phyloP scores from a whole-genome alignment of 2,113 vertebrate species.

The Dasyornis broadbenti region DNA sequence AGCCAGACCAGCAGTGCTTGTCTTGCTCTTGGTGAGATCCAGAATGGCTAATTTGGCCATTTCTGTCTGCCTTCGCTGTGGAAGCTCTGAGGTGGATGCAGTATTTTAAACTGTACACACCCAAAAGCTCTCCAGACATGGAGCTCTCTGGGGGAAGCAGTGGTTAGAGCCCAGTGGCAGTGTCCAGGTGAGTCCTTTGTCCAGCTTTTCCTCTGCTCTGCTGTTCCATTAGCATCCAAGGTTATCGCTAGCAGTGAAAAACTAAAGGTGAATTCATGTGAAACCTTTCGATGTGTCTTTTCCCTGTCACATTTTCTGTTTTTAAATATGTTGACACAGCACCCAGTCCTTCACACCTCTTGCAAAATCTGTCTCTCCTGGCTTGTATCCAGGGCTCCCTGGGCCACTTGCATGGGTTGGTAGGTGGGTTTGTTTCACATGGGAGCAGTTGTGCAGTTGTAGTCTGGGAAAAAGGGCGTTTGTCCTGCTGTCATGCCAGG shows the following conservation, averaged over 20 bases:
- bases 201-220: neutral
- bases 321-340: neutral
- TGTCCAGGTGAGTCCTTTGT: neutral
- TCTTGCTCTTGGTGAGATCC: neutral
- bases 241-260: neutral
- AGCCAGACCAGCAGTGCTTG: neutral
- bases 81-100: neutral
- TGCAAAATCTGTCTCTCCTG: neutral
- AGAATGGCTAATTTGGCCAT: neutral
- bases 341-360: neutral
- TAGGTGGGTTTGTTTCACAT: neutral
- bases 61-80: neutral
- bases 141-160: neutral
- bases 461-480: neutral
- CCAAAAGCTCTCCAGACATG: neutral
- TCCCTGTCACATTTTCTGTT: neutral
- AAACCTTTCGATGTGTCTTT: neutral
- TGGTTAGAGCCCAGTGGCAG: neutral
- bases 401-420: neutral
- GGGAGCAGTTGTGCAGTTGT: neutral
- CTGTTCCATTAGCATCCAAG: neutral
- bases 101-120: neutral
- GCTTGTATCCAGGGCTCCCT: neutral
- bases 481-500: neutral
- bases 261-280: neutral